Percentiles rank a stretch among this genome's conserved stretches.
These are phyloP conservation scores for Brachionus manjavacas DNA, from an alignment of 1,140 invertebrate species.

Conservation along the genomic window DNA sequence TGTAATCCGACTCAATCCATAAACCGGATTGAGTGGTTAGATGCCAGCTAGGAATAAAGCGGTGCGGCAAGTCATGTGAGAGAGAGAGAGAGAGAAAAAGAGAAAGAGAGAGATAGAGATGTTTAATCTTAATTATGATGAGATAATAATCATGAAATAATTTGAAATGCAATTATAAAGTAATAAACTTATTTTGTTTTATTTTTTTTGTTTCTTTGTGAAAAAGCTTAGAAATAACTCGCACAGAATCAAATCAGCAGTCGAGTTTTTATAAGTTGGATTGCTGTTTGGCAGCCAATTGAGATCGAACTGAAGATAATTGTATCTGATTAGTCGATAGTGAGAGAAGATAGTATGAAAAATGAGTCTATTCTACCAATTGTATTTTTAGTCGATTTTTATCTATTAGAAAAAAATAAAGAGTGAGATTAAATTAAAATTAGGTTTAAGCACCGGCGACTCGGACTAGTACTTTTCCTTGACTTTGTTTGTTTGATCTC, in stretches of 20 bases:
- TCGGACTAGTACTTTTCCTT: neutral
- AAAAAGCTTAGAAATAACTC: neutral
- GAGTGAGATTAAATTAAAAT: neutral
- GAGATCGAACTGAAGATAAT: neutral
- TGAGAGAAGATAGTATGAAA: neutral
- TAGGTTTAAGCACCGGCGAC: constrained; percentile 15
- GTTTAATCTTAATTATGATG: constrained; percentile 32
- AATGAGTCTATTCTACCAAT: neutral
- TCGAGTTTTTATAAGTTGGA: neutral
- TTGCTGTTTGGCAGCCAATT: neutral
- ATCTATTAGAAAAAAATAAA: neutral
- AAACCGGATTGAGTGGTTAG: constrained; percentile 13
- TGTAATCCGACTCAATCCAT: neutral
- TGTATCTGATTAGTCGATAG: neutral
- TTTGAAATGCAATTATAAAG: constrained; percentile 32
- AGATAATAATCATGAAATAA: constrained; percentile 39
- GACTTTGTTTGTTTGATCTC: neutral
- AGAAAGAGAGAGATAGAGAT: neutral
- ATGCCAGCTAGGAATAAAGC: neutral
- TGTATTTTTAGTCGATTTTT: neutral
- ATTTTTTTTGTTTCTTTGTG: neutral
- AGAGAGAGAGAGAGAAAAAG: neutral
- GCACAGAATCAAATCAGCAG: neutral
- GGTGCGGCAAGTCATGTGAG: neutral
- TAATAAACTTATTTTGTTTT: neutral